These are phyloP conservation scores for Vireo griseus DNA, from an alignment of 2,797 vertebrate species.

Conservation along the genomic window DNA sequence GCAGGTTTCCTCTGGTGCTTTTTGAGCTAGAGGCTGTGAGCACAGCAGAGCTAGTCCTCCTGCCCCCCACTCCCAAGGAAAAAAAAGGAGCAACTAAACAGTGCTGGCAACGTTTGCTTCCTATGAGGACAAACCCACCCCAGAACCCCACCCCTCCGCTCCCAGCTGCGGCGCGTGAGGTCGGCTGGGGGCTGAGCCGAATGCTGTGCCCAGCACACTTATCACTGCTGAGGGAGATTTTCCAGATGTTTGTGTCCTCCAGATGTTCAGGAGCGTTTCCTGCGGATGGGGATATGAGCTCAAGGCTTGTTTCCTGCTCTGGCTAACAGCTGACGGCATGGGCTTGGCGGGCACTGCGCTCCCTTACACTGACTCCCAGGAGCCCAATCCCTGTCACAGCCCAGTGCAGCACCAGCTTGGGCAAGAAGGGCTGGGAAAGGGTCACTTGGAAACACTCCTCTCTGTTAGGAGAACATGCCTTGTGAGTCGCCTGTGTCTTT, in stretches of 20 bases:
- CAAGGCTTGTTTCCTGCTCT: slow-evolving; percentile 43
- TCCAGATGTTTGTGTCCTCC: slow-evolving; percentile 58
- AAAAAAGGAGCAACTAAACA: background rate
- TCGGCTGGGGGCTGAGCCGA: background rate
- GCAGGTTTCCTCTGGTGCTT: background rate
- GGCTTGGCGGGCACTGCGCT: background rate
- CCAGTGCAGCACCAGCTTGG: background rate
- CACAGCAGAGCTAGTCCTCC: background rate
- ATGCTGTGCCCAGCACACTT: slow-evolving; percentile 9
- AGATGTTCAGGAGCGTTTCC: slow-evolving; percentile 52
- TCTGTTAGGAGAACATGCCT: background rate
- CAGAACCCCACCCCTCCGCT: background rate
- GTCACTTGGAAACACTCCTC: background rate
- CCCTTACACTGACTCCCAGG: background rate
- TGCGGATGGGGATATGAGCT: slow-evolving; percentile 42
- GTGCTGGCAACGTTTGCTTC: background rate
- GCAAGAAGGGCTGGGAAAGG: background rate
- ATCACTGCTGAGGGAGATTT: background rate
- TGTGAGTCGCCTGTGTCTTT: background rate
- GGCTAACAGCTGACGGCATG: background rate
- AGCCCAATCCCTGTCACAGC: background rate
- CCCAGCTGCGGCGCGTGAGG: background rate
- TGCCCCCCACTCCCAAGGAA: background rate
- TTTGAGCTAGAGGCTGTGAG: background rate
- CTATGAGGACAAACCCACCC: background rate